Evolutionary conservation across 2,888 invertebrate species (phyloP).

Genomic region (Ypsolopha sequella): DNA sequence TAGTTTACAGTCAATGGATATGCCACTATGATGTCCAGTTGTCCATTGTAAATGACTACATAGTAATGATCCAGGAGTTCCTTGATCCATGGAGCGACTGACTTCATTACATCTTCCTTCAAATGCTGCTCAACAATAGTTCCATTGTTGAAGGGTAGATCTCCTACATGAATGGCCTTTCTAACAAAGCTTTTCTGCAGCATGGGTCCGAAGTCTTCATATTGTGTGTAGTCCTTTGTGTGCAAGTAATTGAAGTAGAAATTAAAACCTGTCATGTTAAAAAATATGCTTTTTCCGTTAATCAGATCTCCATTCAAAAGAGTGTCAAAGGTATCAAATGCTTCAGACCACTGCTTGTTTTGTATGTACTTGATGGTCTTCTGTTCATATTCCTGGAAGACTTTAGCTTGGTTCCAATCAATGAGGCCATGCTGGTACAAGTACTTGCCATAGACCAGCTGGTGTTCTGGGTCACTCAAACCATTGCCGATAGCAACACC

Average conservation of each 20-base stretch:
- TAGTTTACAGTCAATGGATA: constrained; percentile 88
- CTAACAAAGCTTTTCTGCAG: constrained; percentile 74
- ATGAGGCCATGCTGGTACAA: constrained; percentile 82
- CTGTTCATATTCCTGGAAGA: constrained; percentile 73
- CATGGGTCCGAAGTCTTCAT: constrained; percentile 71
- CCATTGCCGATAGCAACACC: constrained; percentile 86
- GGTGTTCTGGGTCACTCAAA: constrained; percentile 82
- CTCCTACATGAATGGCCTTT: constrained; percentile 87
- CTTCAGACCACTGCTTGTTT: constrained; percentile 74
- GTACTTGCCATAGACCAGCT: constrained; percentile 82
- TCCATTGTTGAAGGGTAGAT: constrained; percentile 76
- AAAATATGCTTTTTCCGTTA: constrained; percentile 72
- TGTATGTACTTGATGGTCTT: constrained; percentile 72
- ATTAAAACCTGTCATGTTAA: constrained; percentile 80
- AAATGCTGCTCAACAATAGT: constrained; percentile 78
- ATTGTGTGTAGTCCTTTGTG: constrained; percentile 65
- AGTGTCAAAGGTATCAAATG: constrained; percentile 79
- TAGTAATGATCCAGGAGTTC: constrained; percentile 76
- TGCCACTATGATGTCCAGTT: constrained; percentile 91
- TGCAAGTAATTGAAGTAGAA: constrained; percentile 82
- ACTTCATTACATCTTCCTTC: constrained; percentile 84
- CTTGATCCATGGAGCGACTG: constrained; percentile 79
- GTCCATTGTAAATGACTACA: constrained; percentile 89
- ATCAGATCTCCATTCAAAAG: constrained; percentile 79
- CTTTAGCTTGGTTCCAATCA: constrained; percentile 71